phyloP scores from a whole-genome alignment of 2,113 vertebrate genomes.

The Oncorhynchus kisutch region DNA sequence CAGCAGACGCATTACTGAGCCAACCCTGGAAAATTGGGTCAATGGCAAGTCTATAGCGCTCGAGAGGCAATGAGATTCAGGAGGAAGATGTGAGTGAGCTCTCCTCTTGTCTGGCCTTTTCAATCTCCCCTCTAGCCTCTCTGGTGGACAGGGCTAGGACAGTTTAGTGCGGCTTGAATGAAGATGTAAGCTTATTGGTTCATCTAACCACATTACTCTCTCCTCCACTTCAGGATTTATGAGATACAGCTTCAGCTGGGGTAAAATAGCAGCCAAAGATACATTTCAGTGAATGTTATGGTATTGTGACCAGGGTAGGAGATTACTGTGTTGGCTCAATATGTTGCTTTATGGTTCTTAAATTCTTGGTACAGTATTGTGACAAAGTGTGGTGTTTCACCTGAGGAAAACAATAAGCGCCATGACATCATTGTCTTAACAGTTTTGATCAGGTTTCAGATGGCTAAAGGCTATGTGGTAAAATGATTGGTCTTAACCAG shows the following conservation, averaged over 20 bases:
- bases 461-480: background rate
- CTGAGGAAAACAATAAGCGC: background rate
- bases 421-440: background rate
- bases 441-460: background rate
- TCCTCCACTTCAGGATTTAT: constrained; percentile 15
- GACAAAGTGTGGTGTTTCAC: background rate
- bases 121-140: constrained; percentile 6
- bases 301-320: background rate
- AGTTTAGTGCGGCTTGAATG: constrained; percentile 37
- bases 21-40: constrained; percentile 29
- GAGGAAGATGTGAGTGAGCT: constrained; percentile 2
- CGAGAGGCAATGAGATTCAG: constrained; percentile 31
- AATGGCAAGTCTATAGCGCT: constrained; percentile 22
- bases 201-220: constrained; percentile 16
- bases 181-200: constrained; percentile 41
- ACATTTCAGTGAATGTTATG: background rate
- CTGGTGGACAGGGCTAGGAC: constrained; percentile 14
- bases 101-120: constrained; percentile 17
- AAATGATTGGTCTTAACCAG: background rate
- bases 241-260: background rate
- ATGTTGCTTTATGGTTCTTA: background rate
- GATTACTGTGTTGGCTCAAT: background rate
- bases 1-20: constrained; percentile 17
- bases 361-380: background rate
- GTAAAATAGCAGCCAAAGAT: background rate